Conservation (phyloP, 2,797 vertebrate genomes). For the Sternarchorhynchus goeldii region DNA sequence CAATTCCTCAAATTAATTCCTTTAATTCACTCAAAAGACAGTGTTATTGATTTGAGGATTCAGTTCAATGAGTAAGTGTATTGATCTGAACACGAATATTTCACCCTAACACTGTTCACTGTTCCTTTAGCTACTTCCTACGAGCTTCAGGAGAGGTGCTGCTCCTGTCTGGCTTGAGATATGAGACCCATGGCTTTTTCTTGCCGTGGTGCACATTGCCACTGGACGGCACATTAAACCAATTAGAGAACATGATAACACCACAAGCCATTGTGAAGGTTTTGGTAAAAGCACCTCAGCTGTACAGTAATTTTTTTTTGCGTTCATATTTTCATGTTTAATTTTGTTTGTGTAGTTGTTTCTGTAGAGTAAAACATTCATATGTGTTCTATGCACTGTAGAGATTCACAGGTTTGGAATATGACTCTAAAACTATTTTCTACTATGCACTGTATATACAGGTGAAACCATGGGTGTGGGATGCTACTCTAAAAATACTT, state of each 20-base stretch:
- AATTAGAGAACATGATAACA: neutral
- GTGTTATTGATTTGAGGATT: constrained; percentile 55
- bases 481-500: too few species aligned
- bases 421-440: too few species aligned
- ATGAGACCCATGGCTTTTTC: constrained; percentile 5
- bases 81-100: constrained; percentile 48
- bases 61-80: constrained; percentile 45
- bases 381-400: too few species aligned
- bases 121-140: constrained; percentile 28
- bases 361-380: neutral
- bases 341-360: neutral
- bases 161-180: constrained; percentile 12
- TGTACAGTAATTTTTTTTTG: neutral
- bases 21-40: constrained; percentile 58
- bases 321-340: neutral
- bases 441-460: too few species aligned
- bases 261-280: neutral
- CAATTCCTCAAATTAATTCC: constrained; percentile 58
- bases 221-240: constrained; percentile 24
- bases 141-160: constrained; percentile 30
- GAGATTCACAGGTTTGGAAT: too few species aligned
- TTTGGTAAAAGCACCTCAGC: neutral
- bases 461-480: too few species aligned
- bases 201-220: constrained; percentile 1
- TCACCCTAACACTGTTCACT: constrained; percentile 43